Percentiles rank a stretch among this genome's conserved stretches.
These are phyloP conservation scores for Sternotherus odoratus DNA, from an alignment of 2,797 vertebrate species.

Conservation along the genomic window DNA sequence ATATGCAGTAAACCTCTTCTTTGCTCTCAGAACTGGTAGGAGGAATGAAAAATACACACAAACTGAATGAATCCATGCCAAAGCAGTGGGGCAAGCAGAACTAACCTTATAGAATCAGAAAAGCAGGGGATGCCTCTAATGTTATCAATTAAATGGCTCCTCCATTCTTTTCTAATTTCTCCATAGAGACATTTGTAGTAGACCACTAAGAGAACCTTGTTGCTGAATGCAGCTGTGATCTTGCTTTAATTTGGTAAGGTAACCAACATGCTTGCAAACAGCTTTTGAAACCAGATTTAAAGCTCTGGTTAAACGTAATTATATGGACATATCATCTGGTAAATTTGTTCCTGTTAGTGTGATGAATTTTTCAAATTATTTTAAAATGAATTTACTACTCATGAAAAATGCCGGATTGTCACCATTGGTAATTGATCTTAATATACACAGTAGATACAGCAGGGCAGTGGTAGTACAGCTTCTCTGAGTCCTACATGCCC, in stretches of 20 bases:
- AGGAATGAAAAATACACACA: constrained; percentile 58
- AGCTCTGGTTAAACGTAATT: neutral
- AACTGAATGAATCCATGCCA: neutral
- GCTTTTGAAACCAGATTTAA: neutral
- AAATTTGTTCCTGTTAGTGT: neutral
- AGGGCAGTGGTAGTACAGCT: neutral
- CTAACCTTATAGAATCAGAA: constrained; percentile 14
- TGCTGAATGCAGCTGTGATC: neutral
- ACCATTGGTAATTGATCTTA: neutral
- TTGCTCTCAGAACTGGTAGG: constrained; percentile 29
- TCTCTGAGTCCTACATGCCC: neutral
- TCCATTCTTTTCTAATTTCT: neutral
- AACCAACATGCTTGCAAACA: neutral
- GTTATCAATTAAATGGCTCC: neutral
- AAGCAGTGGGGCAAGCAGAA: constrained; percentile 25
- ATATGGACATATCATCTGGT: neutral
- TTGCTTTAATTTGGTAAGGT: constrained; percentile 37
- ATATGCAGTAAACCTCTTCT: constrained; percentile 46
- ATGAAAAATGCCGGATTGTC: neutral
- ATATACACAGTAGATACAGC: neutral
- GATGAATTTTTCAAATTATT: neutral
- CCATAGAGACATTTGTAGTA: neutral
- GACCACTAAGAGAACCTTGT: neutral
- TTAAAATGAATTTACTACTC: neutral
- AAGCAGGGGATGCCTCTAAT: neutral